phyloP scores from a whole-genome alignment of 2,113 vertebrate species.

The Plecturocebus donacophilus region DNA sequence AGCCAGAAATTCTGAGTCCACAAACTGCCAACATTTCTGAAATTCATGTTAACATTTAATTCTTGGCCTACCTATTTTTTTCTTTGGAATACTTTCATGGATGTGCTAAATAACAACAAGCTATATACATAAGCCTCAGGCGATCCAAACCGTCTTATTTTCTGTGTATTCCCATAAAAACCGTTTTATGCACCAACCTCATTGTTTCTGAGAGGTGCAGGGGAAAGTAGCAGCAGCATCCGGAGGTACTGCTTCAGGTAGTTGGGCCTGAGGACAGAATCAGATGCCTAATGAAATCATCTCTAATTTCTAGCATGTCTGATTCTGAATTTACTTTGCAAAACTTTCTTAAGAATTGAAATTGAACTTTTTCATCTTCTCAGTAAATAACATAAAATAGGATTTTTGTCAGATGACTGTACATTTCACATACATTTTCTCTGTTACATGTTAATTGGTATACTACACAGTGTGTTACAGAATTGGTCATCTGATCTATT shows the following conservation, averaged over 20 bases:
- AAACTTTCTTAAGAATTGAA: not conserved
- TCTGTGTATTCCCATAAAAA: not conserved
- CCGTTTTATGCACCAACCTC: not conserved
- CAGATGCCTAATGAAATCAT: not conserved
- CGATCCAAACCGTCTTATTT: not conserved
- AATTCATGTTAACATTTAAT: not conserved
- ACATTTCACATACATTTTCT: not conserved
- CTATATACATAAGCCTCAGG: not conserved
- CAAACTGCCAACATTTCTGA: not conserved
- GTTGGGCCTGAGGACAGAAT: not conserved
- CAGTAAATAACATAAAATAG: not conserved
- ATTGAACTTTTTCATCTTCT: not conserved
- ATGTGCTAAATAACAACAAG: not conserved
- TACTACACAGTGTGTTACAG: not conserved
- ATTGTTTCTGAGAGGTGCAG: not conserved
- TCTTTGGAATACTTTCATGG: not conserved
- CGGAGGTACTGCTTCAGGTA: not conserved
- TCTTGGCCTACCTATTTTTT: not conserved
- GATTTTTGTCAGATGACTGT: not conserved
- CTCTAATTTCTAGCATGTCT: not conserved
- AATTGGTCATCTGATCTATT: not conserved
- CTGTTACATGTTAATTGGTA: not conserved
- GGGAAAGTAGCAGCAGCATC: not conserved
- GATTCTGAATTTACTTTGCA: conserved; percentile 42
- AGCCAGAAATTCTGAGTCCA: not conserved